phyloP scores from a whole-genome alignment of 1,140 invertebrate species.

The Pseudomyrmex sp. region DNA sequence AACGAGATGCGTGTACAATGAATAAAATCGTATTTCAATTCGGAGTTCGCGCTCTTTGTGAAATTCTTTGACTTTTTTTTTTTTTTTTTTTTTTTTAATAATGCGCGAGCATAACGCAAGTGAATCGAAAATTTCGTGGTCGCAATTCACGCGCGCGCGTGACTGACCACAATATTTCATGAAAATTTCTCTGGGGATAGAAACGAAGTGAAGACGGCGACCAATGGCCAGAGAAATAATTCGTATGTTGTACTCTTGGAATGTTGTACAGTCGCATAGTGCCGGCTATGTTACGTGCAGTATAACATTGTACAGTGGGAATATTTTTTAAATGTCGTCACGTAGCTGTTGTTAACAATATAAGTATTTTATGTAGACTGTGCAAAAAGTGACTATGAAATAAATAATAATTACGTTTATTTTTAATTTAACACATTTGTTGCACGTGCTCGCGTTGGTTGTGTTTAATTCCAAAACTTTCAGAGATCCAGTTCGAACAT shows the following conservation, averaged over 20 bases:
- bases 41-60: background rate
- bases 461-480: slow-evolving; percentile 12
- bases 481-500: background rate
- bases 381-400: background rate
- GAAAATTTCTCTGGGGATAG: slow-evolving; percentile 69
- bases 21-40: background rate
- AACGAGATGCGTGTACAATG: background rate
- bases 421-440: slow-evolving; percentile 4
- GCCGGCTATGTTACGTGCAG: slow-evolving; percentile 2
- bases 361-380: background rate
- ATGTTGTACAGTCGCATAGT: slow-evolving; percentile 7
- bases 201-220: slow-evolving; percentile 42
- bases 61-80: background rate
- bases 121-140: slow-evolving; percentile 69
- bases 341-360: background rate
- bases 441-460: background rate
- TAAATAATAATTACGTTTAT: slow-evolving; percentile 7
- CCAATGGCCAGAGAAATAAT: slow-evolving; percentile 43
- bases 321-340: background rate
- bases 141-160: slow-evolving; percentile 68
- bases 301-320: background rate
- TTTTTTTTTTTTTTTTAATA: slow-evolving; percentile 40
- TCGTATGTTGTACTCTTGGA: slow-evolving; percentile 9
- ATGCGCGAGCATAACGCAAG: slow-evolving; percentile 57
- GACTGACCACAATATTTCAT: slow-evolving; percentile 69